Evolutionary conservation across 2,888 invertebrate species (phyloP), one percentile per base, ranked within the genome.

Genomic region (Dicroscelio sp.): DNA sequence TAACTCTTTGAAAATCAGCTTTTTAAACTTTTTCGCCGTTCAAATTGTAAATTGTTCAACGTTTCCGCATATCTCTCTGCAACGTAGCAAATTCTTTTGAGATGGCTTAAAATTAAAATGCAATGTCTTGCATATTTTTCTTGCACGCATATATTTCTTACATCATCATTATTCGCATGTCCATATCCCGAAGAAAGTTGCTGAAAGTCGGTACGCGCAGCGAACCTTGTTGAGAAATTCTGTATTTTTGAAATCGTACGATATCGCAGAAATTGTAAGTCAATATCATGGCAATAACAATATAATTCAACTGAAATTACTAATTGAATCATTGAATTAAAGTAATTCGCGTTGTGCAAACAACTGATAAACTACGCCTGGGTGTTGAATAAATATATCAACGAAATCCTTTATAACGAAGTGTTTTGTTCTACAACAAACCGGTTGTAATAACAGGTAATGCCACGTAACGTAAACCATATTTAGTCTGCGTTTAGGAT

Each of bases 401-500:
- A 27, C 14, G 12, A 30, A 55, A 55, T 73, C 73, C 33, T 35
- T 27, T 35, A 60, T 38, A 76, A 38, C 76, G n/a, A 60, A 60
- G 5, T 38, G 33, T 60, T 35, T 48, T 43, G 48, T 33, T 76
- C n/a, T 27, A 30, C 23, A 60, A 58, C 38, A 60, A 76, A 76
- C 30, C 76, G n/a, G 25, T 76, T 76, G 60, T 60, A 60, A 76
- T 76, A 60, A 38, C 76, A 60, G 38, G 60, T 76, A 76, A 60
- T 60, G 60, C 38, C 33, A 76, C 76, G 10, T 60, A 76, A 76
- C 23, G n/a, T 38, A 60, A 58, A 55, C 75, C 38, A 60, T 76
- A 76, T 60, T 76, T 35, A 60, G 38, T 76, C 60, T 60, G 27
- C 30, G 76, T 76, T 60, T 76, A 76, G 76, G 75, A 76, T 76